phyloP scores from a whole-genome alignment of 2,888 invertebrate genomes.

The Chironomus riparius region DNA sequence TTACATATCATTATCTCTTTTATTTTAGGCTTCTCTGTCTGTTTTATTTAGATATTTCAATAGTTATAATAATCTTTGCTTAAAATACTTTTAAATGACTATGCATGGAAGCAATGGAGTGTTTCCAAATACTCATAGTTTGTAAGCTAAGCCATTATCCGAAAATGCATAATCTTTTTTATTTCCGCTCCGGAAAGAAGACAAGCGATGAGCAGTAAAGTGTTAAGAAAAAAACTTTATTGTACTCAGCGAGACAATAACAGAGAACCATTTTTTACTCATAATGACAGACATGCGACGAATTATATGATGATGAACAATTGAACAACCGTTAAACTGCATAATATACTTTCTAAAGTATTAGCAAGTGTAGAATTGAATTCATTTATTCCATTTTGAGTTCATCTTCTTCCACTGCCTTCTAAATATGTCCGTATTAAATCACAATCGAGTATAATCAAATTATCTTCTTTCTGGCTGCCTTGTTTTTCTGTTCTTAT shows the following conservation, averaged over 20 bases:
- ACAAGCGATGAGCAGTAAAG: not conserved
- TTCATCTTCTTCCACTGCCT: not conserved
- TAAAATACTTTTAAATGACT: not conserved
- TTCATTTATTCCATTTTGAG: not conserved
- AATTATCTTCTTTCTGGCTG: not conserved
- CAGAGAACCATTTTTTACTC: constrained; percentile 7
- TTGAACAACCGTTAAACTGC: constrained; percentile 23
- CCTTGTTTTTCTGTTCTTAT: constrained; percentile 1
- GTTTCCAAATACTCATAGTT: no score
- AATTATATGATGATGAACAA: constrained; percentile 23
- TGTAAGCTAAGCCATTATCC: not conserved
- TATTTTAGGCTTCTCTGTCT: no score
- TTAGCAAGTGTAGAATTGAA: not conserved
- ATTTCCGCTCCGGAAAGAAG: constrained; percentile 9
- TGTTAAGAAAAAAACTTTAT: no score
- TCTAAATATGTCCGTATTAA: constrained; percentile 25
- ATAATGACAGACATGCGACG: constrained; percentile 25
- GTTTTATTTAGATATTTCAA: no score
- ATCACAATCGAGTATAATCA: not conserved
- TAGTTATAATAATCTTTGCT: not conserved
- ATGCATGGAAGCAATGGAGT: no score
- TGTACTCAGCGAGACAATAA: not conserved
- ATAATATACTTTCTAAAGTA: not conserved
- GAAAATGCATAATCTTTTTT: constrained; percentile 17
- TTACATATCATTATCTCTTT: constrained; percentile 22